Base-by-base conservation (phyloP, 2,888 invertebrate genomes). In the Nyleta sp. region DNA sequence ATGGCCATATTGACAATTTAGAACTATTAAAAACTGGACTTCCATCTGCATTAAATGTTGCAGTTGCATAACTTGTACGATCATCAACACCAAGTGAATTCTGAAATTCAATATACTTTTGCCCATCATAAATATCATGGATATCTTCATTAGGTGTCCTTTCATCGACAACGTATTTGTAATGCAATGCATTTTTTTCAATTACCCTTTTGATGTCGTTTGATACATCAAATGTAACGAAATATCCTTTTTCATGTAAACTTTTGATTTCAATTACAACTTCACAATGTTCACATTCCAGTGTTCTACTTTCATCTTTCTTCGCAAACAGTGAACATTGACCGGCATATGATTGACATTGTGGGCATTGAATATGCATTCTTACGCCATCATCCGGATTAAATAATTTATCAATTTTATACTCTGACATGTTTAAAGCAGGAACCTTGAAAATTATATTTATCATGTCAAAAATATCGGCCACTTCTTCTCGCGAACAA, bases 41-140 rank as follows among this genome's bases (percentile, higher is more conserved):
- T 10, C 76, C 73, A 38, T 80, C 80, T n/a, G 64, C 59, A 18
- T 77, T 77, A 31, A 80, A 74, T 18, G 42, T 40, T 24, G 31
- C 15, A 10, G 74, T 65, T 8, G 62, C 65, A 42, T 60, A 77
- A 28, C 24, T 22, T 5, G 40, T 42, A 40, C 67, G 55, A 31
- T 60, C 42, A 11, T 67, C 38, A n/a, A 46, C 40, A 31, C n/a
- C 22, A 24, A 71, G 60, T 7, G 42, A 59, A 18, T 72, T 17
- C 15, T 48, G 13, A 50, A 72, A 46, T 22, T 68, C 22, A 44
- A 42, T 46, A 59, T 79, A 75, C 17, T 31, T 18, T 15, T 60
- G 28, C 40, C 70, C 73, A 44, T 67, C 59, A 13, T 53, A 40
- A 15, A 67, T 53, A 24, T 67, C 67, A 31, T 17, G 2, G 6